These are phyloP conservation scores for Ischnus inquisitorius DNA, from an alignment of 2,888 invertebrate genomes.

Conservation along the genomic window DNA sequence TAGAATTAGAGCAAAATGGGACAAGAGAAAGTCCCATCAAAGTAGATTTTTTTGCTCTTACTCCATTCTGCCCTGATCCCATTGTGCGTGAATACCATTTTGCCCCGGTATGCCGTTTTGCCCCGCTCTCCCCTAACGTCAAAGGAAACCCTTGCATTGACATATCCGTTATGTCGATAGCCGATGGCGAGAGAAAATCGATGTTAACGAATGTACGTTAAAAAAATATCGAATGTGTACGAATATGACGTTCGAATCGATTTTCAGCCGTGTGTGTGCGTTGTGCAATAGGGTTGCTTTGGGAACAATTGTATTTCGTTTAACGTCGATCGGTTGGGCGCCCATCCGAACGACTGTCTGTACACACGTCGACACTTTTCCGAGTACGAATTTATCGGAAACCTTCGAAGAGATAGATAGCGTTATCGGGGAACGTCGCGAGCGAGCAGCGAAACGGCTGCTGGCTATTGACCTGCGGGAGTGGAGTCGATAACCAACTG, in stretches of 20 bases:
- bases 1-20: too few species aligned
- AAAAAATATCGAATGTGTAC: background rate
- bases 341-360: background rate
- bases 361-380: conserved; percentile 47
- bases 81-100: too few species aligned
- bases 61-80: too few species aligned
- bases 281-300: background rate
- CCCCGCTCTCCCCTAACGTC: too few species aligned
- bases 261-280: background rate
- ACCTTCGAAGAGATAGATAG: conserved; percentile 50
- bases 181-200: too few species aligned
- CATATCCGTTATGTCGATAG: too few species aligned
- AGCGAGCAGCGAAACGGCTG: conserved; percentile 39
- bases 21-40: too few species aligned
- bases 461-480: conserved; percentile 58
- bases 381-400: conserved; percentile 36
- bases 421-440: conserved; percentile 45
- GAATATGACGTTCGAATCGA: conserved; percentile 8
- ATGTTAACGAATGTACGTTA: too few species aligned
- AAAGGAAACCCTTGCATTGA: too few species aligned
- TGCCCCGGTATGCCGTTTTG: too few species aligned
- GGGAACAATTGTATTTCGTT: background rate
- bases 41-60: too few species aligned
- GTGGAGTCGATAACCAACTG: conserved; percentile 52
- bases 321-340: background rate